A percentile compares a stretch with the other conserved stretches of the same genome.
phyloP scores from a whole-genome alignment of 2,113 vertebrate species.

The Megaceryle maxima region DNA sequence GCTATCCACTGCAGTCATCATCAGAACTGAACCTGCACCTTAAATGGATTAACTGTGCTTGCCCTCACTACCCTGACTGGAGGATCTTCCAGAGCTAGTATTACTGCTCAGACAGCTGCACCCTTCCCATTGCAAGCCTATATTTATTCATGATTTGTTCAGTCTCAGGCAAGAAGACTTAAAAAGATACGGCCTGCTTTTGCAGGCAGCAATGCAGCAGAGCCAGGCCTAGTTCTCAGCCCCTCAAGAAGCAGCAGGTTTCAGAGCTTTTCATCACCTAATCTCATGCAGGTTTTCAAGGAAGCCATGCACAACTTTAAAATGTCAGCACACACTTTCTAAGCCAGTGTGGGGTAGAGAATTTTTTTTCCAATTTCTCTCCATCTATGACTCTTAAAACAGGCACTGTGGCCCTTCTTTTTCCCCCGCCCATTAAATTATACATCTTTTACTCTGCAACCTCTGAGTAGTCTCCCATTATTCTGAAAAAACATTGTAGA shows the following conservation, averaged over 20 bases:
- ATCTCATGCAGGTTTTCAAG: background rate
- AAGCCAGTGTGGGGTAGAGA: background rate
- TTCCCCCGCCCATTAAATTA: background rate
- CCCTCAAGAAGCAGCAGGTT: background rate
- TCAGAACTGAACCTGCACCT: background rate
- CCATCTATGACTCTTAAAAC: background rate
- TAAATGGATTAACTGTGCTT: background rate
- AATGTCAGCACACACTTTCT: background rate
- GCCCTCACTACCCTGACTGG: background rate
- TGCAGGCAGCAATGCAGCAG: background rate
- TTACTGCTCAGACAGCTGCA: background rate
- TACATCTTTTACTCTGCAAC: background rate
- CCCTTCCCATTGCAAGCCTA: background rate
- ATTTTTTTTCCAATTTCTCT: background rate
- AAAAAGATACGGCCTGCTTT: background rate
- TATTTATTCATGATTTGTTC: background rate
- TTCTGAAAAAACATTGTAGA: background rate
- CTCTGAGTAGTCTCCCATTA: background rate
- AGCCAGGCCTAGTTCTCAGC: background rate
- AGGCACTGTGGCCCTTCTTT: background rate
- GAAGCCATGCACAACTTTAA: background rate
- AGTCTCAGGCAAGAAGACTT: background rate
- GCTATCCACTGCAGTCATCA: background rate
- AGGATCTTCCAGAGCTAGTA: background rate
- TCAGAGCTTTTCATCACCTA: background rate